These are phyloP conservation scores for Phrynosoma platyrhinos DNA, from an alignment of 2,113 vertebrate genomes.

Conservation along the genomic window DNA sequence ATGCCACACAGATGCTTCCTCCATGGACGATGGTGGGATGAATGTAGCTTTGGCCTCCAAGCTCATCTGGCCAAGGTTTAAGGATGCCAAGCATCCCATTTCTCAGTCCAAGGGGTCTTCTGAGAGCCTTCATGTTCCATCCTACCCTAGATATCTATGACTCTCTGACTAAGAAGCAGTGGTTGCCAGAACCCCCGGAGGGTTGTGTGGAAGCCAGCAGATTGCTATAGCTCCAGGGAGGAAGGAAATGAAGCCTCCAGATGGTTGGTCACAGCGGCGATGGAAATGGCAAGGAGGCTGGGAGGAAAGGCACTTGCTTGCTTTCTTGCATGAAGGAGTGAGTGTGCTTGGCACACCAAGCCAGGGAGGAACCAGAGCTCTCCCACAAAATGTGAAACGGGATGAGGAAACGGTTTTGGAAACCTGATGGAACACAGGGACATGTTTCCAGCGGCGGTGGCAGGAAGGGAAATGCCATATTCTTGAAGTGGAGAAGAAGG, in stretches of 20 bases:
- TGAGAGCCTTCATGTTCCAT: not conserved
- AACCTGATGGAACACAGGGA: not conserved
- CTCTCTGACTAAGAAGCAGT: not conserved
- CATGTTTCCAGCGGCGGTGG: slow-evolving; percentile 3
- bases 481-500: not conserved
- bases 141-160: not conserved
- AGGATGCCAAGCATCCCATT: too few relatives aligned
- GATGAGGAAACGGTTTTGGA: not conserved
- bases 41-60: too few relatives aligned
- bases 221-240: not conserved
- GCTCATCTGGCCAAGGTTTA: too few relatives aligned
- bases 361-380: not conserved
- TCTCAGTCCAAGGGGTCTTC: too few relatives aligned
- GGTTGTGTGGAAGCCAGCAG: not conserved
- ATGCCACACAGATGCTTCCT: too few relatives aligned
- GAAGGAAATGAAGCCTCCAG: rapidly evolving
- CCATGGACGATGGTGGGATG: too few relatives aligned
- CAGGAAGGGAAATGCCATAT: not conserved
- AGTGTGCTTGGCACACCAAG: rapidly evolving
- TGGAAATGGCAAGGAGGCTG: not conserved
- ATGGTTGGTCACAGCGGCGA: rapidly evolving
- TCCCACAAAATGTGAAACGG: not conserved
- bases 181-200: not conserved
- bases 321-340: too few relatives aligned
- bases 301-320: not conserved